Evolutionary conservation across 2,888 invertebrate genomes (phyloP).

Genomic region (Conus canariensis): DNA sequence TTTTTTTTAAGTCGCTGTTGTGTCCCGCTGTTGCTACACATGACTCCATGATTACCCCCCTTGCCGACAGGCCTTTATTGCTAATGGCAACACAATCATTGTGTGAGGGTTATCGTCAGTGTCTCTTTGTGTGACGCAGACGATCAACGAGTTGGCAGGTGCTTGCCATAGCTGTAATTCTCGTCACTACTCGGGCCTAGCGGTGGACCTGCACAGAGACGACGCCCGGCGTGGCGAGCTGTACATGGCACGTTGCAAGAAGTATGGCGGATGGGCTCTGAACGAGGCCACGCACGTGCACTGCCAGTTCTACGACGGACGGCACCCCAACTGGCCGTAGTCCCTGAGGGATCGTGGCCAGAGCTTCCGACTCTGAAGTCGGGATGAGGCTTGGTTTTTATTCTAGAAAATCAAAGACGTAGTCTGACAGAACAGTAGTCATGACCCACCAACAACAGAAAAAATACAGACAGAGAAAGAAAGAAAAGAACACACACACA

Average conservation of each 20-base stretch:
- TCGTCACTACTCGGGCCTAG: slow-evolving; percentile 59
- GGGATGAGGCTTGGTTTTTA: too few relatives aligned
- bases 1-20: too few relatives aligned
- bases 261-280: slow-evolving; percentile 55
- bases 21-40: too few relatives aligned
- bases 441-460: too few relatives aligned
- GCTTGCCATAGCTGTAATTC: slow-evolving; percentile 60
- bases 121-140: neutral
- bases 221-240: slow-evolving; percentile 44
- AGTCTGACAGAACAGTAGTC: too few relatives aligned
- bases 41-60: too few relatives aligned
- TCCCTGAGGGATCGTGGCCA: too few relatives aligned
- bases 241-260: slow-evolving; percentile 50
- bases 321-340: neutral
- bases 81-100: too few relatives aligned
- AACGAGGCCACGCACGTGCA: slow-evolving; percentile 62
- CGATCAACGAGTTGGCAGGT: slow-evolving; percentile 62
- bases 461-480: too few relatives aligned
- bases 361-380: too few relatives aligned
- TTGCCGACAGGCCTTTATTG: too few relatives aligned
- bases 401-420: neutral
- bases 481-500: too few relatives aligned
- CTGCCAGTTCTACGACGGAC: slow-evolving; percentile 55
- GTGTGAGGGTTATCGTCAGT: neutral
- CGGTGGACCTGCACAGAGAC: slow-evolving; percentile 57